Base-by-base conservation (phyloP, 2,888 invertebrate genomes). In the Peribatodes rhomboidaria region DNA sequence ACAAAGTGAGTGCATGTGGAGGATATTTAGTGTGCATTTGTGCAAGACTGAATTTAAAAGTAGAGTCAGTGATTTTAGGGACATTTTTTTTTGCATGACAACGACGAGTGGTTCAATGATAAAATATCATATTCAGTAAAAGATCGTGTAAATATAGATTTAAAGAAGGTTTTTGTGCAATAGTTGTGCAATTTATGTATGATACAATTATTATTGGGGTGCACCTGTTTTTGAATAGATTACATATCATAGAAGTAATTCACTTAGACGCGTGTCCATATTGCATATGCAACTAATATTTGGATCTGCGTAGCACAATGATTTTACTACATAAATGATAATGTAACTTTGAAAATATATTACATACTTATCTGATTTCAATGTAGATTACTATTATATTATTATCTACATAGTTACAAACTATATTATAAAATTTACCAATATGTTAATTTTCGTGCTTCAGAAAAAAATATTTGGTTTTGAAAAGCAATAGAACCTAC, bases 241-340 rank as follows among this genome's bases (percentile, higher is more conserved):
- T 78, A 90, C 90, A 90, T 90, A 90, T 90, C 89, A 89, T 86
- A 88, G 84, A 69, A 61, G 70, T 76, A 79, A 78, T 71, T 76
- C 69, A 71, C 60, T 22, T 22, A 46, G 22, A 8, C 8, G 70
- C 63, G 16, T 13, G 8, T 31, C 8, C 20, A 41, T 22, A 57
- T 27, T 6, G 37, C 6, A 35, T 2, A 41, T 18, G n/a, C 16
- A 2, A 52, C 37, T 49, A 18, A 39, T 52, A 46, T 16, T 46
- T 37, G 14, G 1, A 37, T 22, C 16, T 44, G 11, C 22, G 31
- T 37, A 44, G 59, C 52, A 59, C 39, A 3, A 39, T 35, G 3
- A n/a, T n/a, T n/a, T n/a, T n/a, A n/a, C n/a, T n/a, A n/a, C n/a
- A n/a, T n/a, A n/a, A n/a, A n/a, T n/a, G n/a, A n/a, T n/a, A n/a